phyloP scores from a whole-genome alignment of 2,113 vertebrate genomes.

The Eupsittula cactorum region DNA sequence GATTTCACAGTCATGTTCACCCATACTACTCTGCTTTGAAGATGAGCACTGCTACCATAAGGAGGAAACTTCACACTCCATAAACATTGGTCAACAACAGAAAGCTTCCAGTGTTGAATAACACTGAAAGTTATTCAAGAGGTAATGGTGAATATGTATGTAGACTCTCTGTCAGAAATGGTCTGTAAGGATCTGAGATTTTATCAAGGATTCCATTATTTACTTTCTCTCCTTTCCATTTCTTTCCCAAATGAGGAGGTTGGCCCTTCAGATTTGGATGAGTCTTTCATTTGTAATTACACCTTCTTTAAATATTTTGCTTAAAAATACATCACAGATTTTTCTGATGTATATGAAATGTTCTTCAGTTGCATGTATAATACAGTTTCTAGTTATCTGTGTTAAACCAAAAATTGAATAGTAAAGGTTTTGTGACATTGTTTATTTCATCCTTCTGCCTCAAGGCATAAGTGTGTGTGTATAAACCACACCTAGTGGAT shows the following conservation, averaged over 20 bases:
- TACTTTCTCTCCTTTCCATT: neutral
- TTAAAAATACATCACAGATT: neutral
- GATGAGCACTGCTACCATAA: neutral
- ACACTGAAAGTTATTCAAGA: neutral
- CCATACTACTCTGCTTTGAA: neutral
- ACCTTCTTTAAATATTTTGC: neutral
- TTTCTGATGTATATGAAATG: neutral
- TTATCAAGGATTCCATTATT: neutral
- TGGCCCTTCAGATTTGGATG: neutral
- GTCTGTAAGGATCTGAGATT: neutral
- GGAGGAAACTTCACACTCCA: neutral
- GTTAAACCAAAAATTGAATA: neutral
- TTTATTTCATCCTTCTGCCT: neutral
- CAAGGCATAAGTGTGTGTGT: fast-evolving
- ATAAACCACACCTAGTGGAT: neutral
- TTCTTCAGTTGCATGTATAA: neutral
- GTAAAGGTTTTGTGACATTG: neutral
- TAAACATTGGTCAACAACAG: neutral
- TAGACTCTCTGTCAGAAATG: neutral
- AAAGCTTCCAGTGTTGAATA: neutral
- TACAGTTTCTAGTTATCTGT: neutral
- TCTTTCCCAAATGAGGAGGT: neutral
- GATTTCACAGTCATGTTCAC: neutral
- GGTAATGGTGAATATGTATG: neutral
- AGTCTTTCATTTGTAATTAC: neutral